Evolutionary conservation across 2,797 vertebrate species (phyloP), one percentile per base, ranked within the genome.

Genomic region (Syngnathus rostellatus): DNA sequence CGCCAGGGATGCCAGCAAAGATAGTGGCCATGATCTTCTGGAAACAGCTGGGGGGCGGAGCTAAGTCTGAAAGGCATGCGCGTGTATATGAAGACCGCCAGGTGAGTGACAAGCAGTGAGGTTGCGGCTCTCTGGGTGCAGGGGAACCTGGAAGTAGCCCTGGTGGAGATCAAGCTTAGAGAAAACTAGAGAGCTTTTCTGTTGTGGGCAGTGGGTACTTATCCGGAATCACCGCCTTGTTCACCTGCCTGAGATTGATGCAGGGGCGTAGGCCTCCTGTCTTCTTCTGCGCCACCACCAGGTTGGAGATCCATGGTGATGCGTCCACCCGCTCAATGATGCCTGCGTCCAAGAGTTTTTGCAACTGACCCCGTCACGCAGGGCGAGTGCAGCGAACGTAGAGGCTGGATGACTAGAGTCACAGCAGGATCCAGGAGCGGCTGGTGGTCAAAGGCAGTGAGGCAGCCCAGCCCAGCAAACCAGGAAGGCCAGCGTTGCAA

Each of bases 311-410:
- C 21, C 51, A 54, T 3, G n/a, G 21, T 1, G 51, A 54, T 21
- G 51, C 51, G 3, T 54, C 21, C 1, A 54, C 19, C 17, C 17
- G 6, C 8, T 54, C 51, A 2, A 54, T 48, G 16, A 48, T 17
- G 17, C 46, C 69, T 40, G 70, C 53, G 62, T 68, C 31, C 10
- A 61, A 62, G 65, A 54, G n/a, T 11, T 54, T 54, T 17, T 54
- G 51, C 21, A 54, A 10, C 14, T 7, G 6, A 48, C 9, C 5
- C 19, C 46, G 19, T 17, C 64, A 68, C 17, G 51, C 41, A 74
- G 68, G 31, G 37, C 31, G 37, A 17, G 16, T 12, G 53, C 10
- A 55, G 23, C 0, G 11, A 10, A 3, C 12, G 11, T 0, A 55
- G 53, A 55, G 23, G 53, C 23, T 31, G 21, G 12, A 55, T 55